A percentile compares a stretch with the other conserved stretches of the same genome.
Conservation (phyloP, 2,113 vertebrate species). For the Pica pica region DNA sequence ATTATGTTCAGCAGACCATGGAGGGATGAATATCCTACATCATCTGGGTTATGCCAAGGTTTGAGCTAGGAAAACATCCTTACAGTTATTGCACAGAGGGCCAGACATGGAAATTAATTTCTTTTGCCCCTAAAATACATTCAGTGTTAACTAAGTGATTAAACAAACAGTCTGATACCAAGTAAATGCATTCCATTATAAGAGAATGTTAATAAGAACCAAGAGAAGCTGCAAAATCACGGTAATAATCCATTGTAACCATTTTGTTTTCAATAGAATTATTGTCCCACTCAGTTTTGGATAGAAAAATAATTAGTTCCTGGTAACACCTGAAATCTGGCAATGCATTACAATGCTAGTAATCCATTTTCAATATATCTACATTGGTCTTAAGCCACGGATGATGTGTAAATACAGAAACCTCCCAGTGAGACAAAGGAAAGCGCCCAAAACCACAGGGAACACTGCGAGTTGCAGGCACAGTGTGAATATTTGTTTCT, state of each 20-base stretch:
- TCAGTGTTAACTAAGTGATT: constrained; percentile 31
- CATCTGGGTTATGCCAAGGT: constrained; percentile 61
- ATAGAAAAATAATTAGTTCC: background rate
- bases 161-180: constrained; percentile 6
- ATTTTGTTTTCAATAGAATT: background rate
- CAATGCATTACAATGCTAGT: background rate
- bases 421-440: background rate
- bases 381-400: background rate
- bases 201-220: constrained; percentile 2
- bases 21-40: constrained; percentile 56
- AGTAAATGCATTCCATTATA: constrained; percentile 1
- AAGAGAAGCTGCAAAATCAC: background rate
- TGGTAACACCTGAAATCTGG: background rate
- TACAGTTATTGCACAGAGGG: constrained; percentile 25
- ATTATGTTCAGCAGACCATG: constrained; percentile 63
- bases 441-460: background rate
- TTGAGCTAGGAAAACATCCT: constrained; percentile 58
- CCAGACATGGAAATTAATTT: constrained; percentile 48
- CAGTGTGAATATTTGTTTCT: background rate
- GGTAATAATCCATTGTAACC: background rate
- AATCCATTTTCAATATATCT: background rate
- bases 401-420: background rate
- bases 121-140: constrained; percentile 42
- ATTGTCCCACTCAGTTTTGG: background rate
- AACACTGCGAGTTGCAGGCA: background rate